Evolutionary conservation across 1,140 invertebrate genomes (phyloP), one percentile per base, ranked within the genome.

Genomic region (Saccostrea glomerata): DNA sequence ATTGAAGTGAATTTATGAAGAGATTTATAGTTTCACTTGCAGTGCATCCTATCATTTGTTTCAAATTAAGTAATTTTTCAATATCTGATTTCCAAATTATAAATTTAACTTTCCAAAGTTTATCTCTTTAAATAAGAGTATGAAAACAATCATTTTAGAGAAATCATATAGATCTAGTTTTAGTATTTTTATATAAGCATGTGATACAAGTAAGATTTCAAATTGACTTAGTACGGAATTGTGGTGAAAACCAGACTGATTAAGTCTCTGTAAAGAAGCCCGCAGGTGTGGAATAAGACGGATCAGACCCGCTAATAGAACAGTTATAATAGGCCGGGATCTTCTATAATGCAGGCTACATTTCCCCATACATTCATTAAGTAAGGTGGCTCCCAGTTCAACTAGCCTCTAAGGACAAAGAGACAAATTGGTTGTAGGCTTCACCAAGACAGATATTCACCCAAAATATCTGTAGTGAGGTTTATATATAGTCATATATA

Each of bases 361-460:
- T 77, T 30, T 77, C 30, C 70, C 23, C 9, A 77, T 25, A 36
- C 70, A 30, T 77, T 77, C 70, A 77, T 30, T 77, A 77, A 25
- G 13, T 36, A 77, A 30, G 25, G 70, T 77, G 25, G 25, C 70
- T 77, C 25, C 17, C 6, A 17, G 58, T 63, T 63, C 58, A 63
- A 20, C 5, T 63, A 17, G 58, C 58, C 58, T n/a, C 58, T 20
- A 63, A 63, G 58, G 58, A 63, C 15, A 2, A 58, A 20, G 25
- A 23, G 9, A 84, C 83, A n/a, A 54, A 56, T 84, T 54, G 40
- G 55, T 84, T 84, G 9, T 9, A 55, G n/a, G 23, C 40, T 20
- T 84, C 55, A 58, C 17, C 3, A 25, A 82, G 40, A 54, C n/a
- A 55, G 13, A 84, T 86, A 36, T 1, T 47, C 47, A 47, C 2